A percentile compares a stretch with the other conserved stretches of the same genome.
These are phyloP conservation scores for Hypotaenidia okinawae DNA, from an alignment of 2,797 vertebrate species.

Conservation along the genomic window DNA sequence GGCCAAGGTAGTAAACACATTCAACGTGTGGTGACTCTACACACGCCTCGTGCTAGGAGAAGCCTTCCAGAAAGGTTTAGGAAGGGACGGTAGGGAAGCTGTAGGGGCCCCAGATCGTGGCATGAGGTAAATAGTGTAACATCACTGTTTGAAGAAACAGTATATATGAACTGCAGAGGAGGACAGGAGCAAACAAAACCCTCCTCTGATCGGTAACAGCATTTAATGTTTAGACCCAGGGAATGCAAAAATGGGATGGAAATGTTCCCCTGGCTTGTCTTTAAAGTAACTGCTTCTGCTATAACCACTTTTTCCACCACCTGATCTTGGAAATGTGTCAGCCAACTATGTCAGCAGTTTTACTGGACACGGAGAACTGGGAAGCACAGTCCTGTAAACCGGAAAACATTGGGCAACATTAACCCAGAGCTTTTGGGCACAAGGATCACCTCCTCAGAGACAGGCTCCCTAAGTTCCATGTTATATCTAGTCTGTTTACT, in stretches of 20 bases:
- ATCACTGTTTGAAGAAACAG: not conserved
- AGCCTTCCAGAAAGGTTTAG: not conserved
- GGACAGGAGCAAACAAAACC: not conserved
- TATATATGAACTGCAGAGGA: not conserved
- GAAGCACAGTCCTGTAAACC: not conserved
- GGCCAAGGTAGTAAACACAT: not conserved
- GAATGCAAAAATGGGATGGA: not conserved
- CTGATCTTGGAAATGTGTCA: slow-evolving; percentile 1
- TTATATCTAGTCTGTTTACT: not conserved
- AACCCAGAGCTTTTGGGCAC: not conserved
- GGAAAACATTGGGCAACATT: not conserved
- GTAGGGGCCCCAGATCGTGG: not conserved
- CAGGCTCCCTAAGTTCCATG: not conserved
- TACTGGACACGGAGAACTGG: not conserved
- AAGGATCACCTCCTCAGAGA: not conserved
- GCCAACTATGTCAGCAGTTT: not conserved
- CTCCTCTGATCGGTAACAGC: not conserved
- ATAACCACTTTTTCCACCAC: not conserved
- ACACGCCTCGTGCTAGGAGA: not conserved
- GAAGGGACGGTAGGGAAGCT: not conserved
- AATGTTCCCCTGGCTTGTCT: slow-evolving; percentile 6
- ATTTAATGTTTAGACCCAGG: not conserved
- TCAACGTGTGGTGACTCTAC: not conserved
- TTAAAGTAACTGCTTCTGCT: not conserved
- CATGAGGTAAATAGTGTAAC: not conserved